Evolutionary conservation across 2,888 invertebrate genomes (phyloP), one percentile per base, ranked within the genome.

Genomic region (Odontocerum albicorne): DNA sequence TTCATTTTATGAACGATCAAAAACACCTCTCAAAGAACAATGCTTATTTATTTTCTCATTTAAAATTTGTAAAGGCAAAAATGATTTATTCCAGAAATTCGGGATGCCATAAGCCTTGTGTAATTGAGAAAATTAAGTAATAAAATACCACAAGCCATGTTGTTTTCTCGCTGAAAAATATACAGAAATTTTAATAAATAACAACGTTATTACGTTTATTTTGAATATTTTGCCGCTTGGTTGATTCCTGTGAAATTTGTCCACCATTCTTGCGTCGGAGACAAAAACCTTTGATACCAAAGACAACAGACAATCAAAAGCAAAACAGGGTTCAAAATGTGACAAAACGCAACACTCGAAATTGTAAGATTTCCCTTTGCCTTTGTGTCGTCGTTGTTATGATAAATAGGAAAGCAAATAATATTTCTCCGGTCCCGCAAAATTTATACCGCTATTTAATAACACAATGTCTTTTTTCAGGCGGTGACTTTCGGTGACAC

Each of bases 391-490:
- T n/a, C n/a, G n/a, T n/a, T 50, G 19, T 20, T 42, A 36, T 20
- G 33, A 27, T 36, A 51, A 51, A 44, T 51, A 51, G 36, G 35
- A 38, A 36, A 27, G 22, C 27, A 43, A 51, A 51, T 27, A 44
- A 44, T 44, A 36, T 36, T 44, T 44, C 51, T 43, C 27, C 32
- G 17, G 6, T 7, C 21, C 19, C 27, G 16, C 31, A 36, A 21
- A 44, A 51, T 51, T 32, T 51, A 13, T 20, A 17, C 36, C 16
- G 42, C 51, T 43, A 51, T 51, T 51, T 43, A 51, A 51, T 51
- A 51, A 51, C 44, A 51, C 36, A 42, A 32, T 51, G 51, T 44
- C 42, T 43, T 50, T 50, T 51, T 44, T 51, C 51, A 44, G 43
- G 43, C 31, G 36, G 22, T 38, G 49, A 49, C 36, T 44, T 44